Evolutionary conservation across 2,113 vertebrate species (phyloP).

Genomic region (Microtus pennsylvanicus): DNA sequence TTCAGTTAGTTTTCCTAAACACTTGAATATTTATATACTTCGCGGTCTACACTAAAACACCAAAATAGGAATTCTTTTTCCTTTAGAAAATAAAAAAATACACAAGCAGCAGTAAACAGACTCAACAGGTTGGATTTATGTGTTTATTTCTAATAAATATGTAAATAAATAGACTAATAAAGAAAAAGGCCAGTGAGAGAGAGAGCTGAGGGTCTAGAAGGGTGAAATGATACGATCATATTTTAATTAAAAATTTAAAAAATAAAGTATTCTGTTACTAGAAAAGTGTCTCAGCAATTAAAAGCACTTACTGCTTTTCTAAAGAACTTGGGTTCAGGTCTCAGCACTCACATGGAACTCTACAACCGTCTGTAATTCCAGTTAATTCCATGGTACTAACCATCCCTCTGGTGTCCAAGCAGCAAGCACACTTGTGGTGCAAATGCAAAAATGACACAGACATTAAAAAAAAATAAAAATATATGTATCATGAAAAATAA

Average conservation of each 20-base stretch:
- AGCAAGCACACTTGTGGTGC: background rate
- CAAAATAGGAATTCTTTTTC: background rate
- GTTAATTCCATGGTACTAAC: background rate
- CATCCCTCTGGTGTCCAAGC: background rate
- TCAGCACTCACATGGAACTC: too few relatives aligned
- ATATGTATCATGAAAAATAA: background rate
- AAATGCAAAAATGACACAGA: background rate
- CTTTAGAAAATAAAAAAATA: background rate
- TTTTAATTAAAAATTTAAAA: background rate
- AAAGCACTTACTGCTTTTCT: background rate
- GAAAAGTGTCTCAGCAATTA: background rate
- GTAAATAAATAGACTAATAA: background rate
- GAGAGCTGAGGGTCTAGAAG: too few relatives aligned
- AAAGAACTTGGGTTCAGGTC: background rate
- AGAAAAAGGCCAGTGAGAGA: background rate
- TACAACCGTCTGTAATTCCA: background rate
- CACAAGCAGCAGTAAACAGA: background rate
- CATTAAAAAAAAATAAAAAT: background rate
- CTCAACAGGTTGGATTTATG: background rate
- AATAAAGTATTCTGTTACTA: background rate
- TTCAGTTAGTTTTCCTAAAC: conserved; percentile 26
- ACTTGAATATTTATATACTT: background rate
- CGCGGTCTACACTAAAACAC: background rate
- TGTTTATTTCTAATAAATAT: background rate
- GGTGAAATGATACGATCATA: background rate